Evolutionary conservation across 2,113 vertebrate genomes (phyloP).

Genomic region (Psephotus haematonotus): DNA sequence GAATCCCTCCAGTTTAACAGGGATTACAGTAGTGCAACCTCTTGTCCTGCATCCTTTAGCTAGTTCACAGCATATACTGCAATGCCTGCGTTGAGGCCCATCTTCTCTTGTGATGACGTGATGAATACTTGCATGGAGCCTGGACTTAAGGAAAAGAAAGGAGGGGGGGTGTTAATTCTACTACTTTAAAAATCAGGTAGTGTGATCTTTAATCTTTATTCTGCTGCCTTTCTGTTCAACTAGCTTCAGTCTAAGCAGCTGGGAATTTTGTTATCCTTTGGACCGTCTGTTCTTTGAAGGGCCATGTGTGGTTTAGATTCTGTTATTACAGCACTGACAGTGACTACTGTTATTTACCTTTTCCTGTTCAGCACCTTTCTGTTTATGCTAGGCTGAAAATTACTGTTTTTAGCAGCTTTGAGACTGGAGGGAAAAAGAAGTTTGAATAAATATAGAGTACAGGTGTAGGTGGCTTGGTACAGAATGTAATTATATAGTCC

Average conservation of each 20-base stretch:
- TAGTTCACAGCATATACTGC: neutral
- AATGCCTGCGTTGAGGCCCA: neutral
- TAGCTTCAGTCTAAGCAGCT: neutral
- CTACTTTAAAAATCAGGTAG: neutral
- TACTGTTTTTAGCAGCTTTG: conserved; percentile 21
- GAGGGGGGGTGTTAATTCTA: neutral
- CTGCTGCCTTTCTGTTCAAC: neutral
- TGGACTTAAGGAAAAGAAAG: neutral
- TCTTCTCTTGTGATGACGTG: neutral
- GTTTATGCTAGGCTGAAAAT: conserved; percentile 54
- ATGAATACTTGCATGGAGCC: neutral
- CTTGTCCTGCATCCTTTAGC: neutral
- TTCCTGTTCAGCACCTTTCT: neutral
- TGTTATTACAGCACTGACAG: neutral
- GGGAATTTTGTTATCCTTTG: neutral
- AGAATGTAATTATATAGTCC: conserved; percentile 29
- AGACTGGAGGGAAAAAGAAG: conserved; percentile 2
- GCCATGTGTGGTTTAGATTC: neutral
- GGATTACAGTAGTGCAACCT: neutral
- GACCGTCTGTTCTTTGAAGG: neutral
- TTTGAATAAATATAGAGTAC: conserved; percentile 27
- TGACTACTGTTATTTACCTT: conserved; percentile 33
- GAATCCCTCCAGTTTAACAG: neutral
- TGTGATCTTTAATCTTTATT: neutral
- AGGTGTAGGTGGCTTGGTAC: conserved; percentile 42